Percentiles rank a stretch among this genome's conserved stretches.
phyloP scores from a whole-genome alignment of 1,140 invertebrate species.

The Heliconius nattereri region DNA sequence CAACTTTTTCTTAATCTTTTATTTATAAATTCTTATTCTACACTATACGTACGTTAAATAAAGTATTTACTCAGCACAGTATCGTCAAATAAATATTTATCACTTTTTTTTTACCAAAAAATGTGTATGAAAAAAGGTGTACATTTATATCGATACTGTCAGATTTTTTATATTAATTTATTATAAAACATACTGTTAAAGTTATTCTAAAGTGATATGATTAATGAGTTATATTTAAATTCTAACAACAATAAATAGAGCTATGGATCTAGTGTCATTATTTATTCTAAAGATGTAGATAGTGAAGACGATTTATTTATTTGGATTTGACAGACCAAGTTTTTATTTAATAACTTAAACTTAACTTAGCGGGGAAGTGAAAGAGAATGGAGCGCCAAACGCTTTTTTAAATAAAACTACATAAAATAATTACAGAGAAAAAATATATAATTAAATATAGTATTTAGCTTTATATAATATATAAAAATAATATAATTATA shows the following conservation, averaged over 20 bases:
- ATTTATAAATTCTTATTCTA: slow-evolving; percentile 39
- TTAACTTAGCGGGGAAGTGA: too few relatives aligned
- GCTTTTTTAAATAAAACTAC: too few relatives aligned
- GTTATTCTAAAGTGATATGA: slow-evolving; percentile 68
- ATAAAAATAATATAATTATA: too few relatives aligned
- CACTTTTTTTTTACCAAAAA: neutral
- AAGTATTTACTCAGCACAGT: neutral
- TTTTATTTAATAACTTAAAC: too few relatives aligned
- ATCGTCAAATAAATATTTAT: neutral
- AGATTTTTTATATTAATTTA: slow-evolving; percentile 21
- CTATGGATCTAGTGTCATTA: too few relatives aligned
- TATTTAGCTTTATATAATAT: too few relatives aligned
- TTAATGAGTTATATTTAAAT: slow-evolving; percentile 46
- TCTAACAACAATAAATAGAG: slow-evolving; percentile 22
- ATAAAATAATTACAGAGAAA: too few relatives aligned
- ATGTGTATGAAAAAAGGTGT: slow-evolving; percentile 4
- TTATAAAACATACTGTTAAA: slow-evolving; percentile 28
- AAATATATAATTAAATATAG: too few relatives aligned
- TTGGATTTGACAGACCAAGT: too few relatives aligned
- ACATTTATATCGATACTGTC: neutral
- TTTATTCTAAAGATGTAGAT: neutral
- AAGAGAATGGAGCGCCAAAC: too few relatives aligned
- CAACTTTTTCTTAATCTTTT: slow-evolving; percentile 23
- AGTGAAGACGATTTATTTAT: neutral
- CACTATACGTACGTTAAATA: slow-evolving; percentile 31